These are phyloP conservation scores for Sesia apiformis DNA, from an alignment of 2,888 invertebrate genomes.

Conservation along the genomic window DNA sequence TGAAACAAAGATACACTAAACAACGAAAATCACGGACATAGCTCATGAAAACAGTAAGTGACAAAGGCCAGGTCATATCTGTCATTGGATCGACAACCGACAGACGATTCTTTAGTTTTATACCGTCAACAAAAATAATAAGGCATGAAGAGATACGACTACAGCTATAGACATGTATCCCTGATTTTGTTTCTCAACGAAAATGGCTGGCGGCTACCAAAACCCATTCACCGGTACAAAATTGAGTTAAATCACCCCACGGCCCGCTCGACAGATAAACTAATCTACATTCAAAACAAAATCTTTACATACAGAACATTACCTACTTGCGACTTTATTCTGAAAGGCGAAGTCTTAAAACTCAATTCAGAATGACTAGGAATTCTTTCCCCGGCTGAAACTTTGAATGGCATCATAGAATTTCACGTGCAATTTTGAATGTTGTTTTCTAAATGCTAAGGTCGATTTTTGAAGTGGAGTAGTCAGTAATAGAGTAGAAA, in stretches of 20 bases:
- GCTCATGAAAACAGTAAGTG: too few relatives aligned
- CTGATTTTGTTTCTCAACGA: slow-evolving; percentile 7
- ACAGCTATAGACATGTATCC: neutral
- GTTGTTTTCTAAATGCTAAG: neutral
- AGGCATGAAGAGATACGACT: neutral
- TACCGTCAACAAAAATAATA: too few relatives aligned
- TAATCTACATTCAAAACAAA: slow-evolving; percentile 25
- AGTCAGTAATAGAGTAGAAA: slow-evolving; percentile 13
- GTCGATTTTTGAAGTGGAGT: neutral
- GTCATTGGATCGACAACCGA: too few relatives aligned
- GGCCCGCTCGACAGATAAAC: slow-evolving; percentile 45
- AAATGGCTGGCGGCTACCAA: slow-evolving; percentile 70
- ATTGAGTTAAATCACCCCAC: slow-evolving; percentile 59
- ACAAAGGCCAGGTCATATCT: too few relatives aligned
- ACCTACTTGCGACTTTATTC: too few relatives aligned
- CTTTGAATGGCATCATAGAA: neutral
- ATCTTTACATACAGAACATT: neutral
- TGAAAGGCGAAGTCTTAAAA: too few relatives aligned
- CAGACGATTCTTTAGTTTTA: too few relatives aligned
- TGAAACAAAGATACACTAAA: too few relatives aligned
- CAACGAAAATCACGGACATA: too few relatives aligned
- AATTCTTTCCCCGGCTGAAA: too few relatives aligned
- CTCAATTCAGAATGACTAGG: too few relatives aligned
- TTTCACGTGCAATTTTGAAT: neutral
- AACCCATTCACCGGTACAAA: slow-evolving; percentile 72